phyloP scores from a whole-genome alignment of 1,140 invertebrate genomes.

The Calephelis nemesis region DNA sequence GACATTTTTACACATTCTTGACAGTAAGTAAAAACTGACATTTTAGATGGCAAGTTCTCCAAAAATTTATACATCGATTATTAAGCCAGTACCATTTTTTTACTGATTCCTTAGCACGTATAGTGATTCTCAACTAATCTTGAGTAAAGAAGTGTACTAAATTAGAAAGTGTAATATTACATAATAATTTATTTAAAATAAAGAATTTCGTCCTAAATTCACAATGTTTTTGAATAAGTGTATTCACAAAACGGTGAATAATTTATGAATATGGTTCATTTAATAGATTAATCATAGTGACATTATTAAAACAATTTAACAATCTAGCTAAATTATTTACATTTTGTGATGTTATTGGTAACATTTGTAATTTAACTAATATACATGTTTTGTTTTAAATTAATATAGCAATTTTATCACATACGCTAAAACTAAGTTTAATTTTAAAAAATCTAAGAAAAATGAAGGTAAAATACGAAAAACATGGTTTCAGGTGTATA shows the following conservation, averaged over 20 bases:
- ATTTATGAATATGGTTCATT: slow-evolving; percentile 10
- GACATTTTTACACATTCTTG: neutral
- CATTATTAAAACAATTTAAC: slow-evolving; percentile 46
- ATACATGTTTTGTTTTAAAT: slow-evolving; percentile 7
- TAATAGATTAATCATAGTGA: slow-evolving; percentile 21
- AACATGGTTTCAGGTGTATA: too few relatives aligned
- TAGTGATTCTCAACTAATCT: too few relatives aligned
- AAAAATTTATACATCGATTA: too few relatives aligned
- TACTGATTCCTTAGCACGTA: too few relatives aligned
- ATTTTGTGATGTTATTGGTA: slow-evolving; percentile 62
- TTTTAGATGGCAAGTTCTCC: too few relatives aligned
- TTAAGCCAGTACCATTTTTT: too few relatives aligned
- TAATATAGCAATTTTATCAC: slow-evolving; percentile 2
- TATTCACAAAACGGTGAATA: slow-evolving; percentile 3
- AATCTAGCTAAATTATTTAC: slow-evolving; percentile 60
- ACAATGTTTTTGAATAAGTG: neutral
- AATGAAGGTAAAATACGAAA: neutral
- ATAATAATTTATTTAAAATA: too few relatives aligned
- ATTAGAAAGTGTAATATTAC: too few relatives aligned
- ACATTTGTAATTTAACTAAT: slow-evolving; percentile 29
- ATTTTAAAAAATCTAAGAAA: slow-evolving; percentile 1
- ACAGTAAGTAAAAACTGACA: neutral
- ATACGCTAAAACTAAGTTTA: neutral
- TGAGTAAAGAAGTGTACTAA: too few relatives aligned
- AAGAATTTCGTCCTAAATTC: neutral